Evolutionary conservation across 2,888 invertebrate genomes (phyloP), one percentile per base, ranked within the genome.

Genomic region (Ellobium chinense): DNA sequence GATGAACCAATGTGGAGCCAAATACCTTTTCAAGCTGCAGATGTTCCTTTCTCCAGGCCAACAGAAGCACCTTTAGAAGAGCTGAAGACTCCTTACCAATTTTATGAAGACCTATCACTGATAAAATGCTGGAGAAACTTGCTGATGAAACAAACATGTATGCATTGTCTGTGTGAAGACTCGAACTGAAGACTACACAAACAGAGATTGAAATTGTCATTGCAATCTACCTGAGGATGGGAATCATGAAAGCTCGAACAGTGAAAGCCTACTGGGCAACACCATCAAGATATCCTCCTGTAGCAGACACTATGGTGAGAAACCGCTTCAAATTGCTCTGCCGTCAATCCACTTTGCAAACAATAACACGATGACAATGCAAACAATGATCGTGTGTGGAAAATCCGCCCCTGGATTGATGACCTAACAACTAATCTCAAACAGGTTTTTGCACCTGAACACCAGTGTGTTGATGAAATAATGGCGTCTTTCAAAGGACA

Each of bases 401-500:
- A 85, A 81, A 18, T 85, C 56, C 34, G 76, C 24, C 81, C 82
- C 2, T 81, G 83, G 82, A 21, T 85, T 39, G 78, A 78, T 75
- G 39, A 39, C 46, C 60, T 83, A 24, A 54, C 69, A 24, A 27
- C 79, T 9, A 77, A 65, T 21, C 78, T 80, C 37, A 76, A 82
- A 14, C 29, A 54, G 75, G 79, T 90, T 70, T 84, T 87, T 78
- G 85, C 87, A 34, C 87, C 89, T 77, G 89, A 90, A 77, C 72
- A 85, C 39, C 73, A 84, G 63, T 82, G 85, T 18, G 79, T 90
- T 34, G 90, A 91, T 82, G 88, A 91, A 77, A 78, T 87, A 18
- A 89, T 89, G 81, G 85, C 87, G 5, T 88, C 89, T 31, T 91
- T 89, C 85, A 90, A 89, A 81, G 88, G 89, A 3, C 77, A 84